Evolutionary conservation across 2,797 vertebrate genomes (phyloP), one percentile per base, ranked within the genome.

Genomic region (Cephalopachus bancanus): DNA sequence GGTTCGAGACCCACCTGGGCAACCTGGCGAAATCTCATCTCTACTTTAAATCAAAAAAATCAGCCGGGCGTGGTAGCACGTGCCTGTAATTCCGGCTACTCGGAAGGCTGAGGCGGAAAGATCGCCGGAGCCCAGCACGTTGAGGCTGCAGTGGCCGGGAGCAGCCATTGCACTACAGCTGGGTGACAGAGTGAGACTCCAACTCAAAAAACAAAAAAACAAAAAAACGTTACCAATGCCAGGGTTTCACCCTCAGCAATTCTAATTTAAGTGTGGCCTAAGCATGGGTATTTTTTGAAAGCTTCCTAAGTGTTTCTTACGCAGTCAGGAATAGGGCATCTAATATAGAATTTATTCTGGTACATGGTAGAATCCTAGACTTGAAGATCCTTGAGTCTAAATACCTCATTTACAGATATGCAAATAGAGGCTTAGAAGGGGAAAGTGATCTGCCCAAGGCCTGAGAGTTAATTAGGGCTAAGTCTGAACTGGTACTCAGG

Each of bases 401-500:
- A 94, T 72, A 12, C 30, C 20, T 91, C 62, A 81, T 96, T 94
- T 90, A 84, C 64, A 81, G 80, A 86, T 75, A 91, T 92, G 69
- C 67, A 93, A 93, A 64, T 55, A 44, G n/a, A 67, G 44, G 4
- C 60, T 94, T n/a, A 55, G 62, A 90, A 87, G 37, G 28, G 24
- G 7, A 37, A 87, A 83, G 22, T 0, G 6, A 55, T 86, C 83
- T 95, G 28, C 67, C 60, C 44, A 83, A 85, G 57, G 84, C 26
- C 74, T 95, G 76, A 55, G 20, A 93, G 89, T 89, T 97, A 91
- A 95, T 97, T 75, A 92, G 67, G 49, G 17, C 49, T 95, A 74
- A 89, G 59, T 80, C 24, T 83, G 49, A 94, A 80, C 33, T 69
- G 26, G 33, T 65, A 86, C 33, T 28, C 30, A 26, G 33, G 14